Evolutionary conservation across 2,113 vertebrate species (phyloP), one percentile per base, ranked within the genome.

Genomic region (Coptodon bakossiorum): DNA sequence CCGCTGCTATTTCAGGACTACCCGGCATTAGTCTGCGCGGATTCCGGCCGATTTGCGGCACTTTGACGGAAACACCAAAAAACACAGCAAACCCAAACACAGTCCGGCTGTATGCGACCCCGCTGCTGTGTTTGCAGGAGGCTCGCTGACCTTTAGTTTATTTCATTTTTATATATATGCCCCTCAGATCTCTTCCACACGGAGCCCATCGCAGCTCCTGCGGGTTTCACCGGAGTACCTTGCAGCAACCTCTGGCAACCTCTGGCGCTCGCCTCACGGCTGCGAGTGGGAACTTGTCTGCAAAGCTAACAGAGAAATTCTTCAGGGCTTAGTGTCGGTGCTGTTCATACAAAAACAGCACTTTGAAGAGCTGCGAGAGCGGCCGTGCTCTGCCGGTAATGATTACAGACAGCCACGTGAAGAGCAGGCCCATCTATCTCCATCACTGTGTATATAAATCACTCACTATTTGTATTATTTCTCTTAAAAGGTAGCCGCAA

Each of bases 221-320:
- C 92, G 92, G 95, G 95, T 94, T 76, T 48, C 68, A 61, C 81
- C 88, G 92, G 82, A 91, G 91, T 82, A 87, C 80, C 86, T 82
- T 81, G 89, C 90, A 56, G 84, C 90, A 81, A 31, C 79, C 90
- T 93, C 86, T 79, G 91, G 57, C 88, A 85, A 78, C 86, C 85
- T 94, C 76, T 68, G 83, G 88, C 88, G 59, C 85, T 92, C 57
- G 82, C 85, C 91, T 90, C 90, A 76, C 40, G 94, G 81, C 93
- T 94, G 95, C 96, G 95, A 96, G 96, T 97, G 94, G 91, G 90
- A 93, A 96, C 96, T 93, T 96, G 96, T 94, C 94, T 86, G 89
- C 71, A 95, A 95, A 95, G 89, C 88, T 80, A 93, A 93, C 93
- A 95, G 89, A 94, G 92, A 91, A 96, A 96, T 96, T 94, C 95